Evolutionary conservation across 37 sponge, comb jelly and placozoan species (phyloP), one percentile per base, ranked within the genome.

Genomic region (Halichondria panicea): DNA sequence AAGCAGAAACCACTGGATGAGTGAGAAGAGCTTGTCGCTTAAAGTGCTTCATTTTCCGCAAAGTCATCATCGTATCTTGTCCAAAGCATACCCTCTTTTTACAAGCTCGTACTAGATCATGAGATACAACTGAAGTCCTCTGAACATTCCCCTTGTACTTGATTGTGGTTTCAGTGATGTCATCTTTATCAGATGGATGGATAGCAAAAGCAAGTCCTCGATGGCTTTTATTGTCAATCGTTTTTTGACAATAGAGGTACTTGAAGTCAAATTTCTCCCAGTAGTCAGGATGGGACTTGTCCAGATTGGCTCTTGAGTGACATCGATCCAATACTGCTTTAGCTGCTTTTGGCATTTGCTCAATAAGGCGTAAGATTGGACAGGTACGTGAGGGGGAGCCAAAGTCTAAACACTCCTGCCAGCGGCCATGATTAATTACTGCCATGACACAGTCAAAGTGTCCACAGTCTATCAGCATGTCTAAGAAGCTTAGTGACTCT

Each of bases 191-290:
- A 32, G 22, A 7, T 22, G 27, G 46, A 6, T 19, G 25, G n/a
- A n/a, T n/a, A n/a, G n/a, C n/a, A n/a, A n/a, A n/a, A 38, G 28
- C 61, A 3, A 6, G 0, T 21, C 25, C n/a, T 22, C 5, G 22
- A 7, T 7, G 25, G n/a, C n/a, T 30, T 7, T 30, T 58, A 58
- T 58, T 30, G 6, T 28, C n/a, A n/a, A n/a, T n/a, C n/a, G n/a
- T n/a, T n/a, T n/a, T n/a, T n/a, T n/a, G n/a, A n/a, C n/a, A 27
- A 13, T 19, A 37, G 4, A 95, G 66, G 61, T 91, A 92, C 43
- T 91, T 92, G 83, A 95, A 95, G 32, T 87, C 65, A 64, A 76
- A 95, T 24, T 66, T 55, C n/a, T 81, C 75, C 78, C 81, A 88
- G 76, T 81, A 88, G 2, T 66, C 61, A 13, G 64, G 65, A 53